A percentile compares a stretch with the other conserved stretches of the same genome.
Conservation (phyloP, 2,888 invertebrate genomes). For the Drosophila atroscutellata region DNA sequence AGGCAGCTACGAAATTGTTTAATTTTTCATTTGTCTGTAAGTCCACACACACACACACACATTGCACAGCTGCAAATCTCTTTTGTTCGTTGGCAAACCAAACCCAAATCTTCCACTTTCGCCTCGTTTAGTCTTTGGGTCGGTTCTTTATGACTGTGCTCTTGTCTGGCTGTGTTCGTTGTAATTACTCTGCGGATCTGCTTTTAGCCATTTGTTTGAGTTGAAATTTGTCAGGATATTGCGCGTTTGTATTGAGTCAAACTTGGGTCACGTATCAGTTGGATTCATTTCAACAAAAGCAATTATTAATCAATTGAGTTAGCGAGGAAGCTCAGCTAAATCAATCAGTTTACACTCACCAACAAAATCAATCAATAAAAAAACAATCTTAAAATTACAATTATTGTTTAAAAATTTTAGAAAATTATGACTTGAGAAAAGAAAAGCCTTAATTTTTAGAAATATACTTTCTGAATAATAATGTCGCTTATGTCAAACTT, state of each 20-base stretch:
- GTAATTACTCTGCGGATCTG: conserved; percentile 72
- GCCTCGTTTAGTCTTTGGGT: conserved; percentile 23
- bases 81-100: conserved; percentile 16
- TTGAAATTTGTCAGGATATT: conserved; percentile 76
- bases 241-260: conserved; percentile 21
- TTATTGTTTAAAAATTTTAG: too few species aligned
- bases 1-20: conserved; percentile 72
- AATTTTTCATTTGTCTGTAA: conserved; percentile 73
- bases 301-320: conserved; percentile 71
- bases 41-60: conserved; percentile 14
- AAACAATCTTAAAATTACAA: too few species aligned
- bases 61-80: conserved; percentile 22
- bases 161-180: conserved; percentile 46
- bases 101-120: conserved; percentile 18
- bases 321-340: conserved; percentile 39
- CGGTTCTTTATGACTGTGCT: conserved; percentile 47
- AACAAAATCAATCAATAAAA: conserved; percentile 8
- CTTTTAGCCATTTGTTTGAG: conserved; percentile 72
- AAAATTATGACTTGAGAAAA: too few species aligned
- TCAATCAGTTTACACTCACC: conserved; percentile 53
- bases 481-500: too few species aligned
- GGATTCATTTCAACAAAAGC: conserved; percentile 40
- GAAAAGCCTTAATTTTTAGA: too few species aligned
- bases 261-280: conserved; percentile 41
- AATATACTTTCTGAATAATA: too few species aligned